These are phyloP conservation scores for Brotula barbata DNA, from an alignment of 2,797 vertebrate genomes.

Conservation along the genomic window DNA sequence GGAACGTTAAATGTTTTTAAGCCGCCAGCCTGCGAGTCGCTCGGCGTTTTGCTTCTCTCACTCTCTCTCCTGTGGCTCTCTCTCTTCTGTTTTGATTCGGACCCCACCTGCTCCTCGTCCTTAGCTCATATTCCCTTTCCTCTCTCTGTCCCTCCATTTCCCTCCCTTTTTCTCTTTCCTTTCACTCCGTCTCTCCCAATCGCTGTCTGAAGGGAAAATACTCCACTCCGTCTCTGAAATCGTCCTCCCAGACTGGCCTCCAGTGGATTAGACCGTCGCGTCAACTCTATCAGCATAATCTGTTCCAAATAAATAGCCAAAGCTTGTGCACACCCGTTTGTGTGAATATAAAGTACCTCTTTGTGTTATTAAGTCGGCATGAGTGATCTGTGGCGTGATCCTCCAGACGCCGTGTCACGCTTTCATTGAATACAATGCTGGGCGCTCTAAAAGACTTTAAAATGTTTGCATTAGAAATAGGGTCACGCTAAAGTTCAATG, in stretches of 20 bases:
- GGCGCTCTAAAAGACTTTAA: constrained; percentile 4
- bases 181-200: constrained; percentile 4
- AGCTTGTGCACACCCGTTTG: constrained; percentile 13
- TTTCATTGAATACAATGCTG: constrained; percentile 12
- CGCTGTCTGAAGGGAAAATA: constrained; percentile 34
- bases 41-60: no score
- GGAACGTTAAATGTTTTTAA: no score
- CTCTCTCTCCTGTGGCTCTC: no score
- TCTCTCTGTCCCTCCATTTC: no score
- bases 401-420: constrained; percentile 18
- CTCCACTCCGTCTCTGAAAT: constrained; percentile 62
- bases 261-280: constrained; percentile 65
- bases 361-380: constrained; percentile 39
- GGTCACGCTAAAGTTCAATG: constrained; percentile 38
- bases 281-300: constrained; percentile 58
- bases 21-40: no score
- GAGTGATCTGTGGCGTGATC: constrained; percentile 31
- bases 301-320: constrained; percentile 38
- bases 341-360: constrained; percentile 30
- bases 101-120: no score
- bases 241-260: constrained; percentile 54
- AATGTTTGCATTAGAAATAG: constrained; percentile 36
- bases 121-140: no score
- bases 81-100: no score
- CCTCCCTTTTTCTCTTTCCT: background rate